These are phyloP conservation scores for Hippopotamyrus pictus DNA, from an alignment of 2,797 vertebrate genomes.

Conservation along the genomic window DNA sequence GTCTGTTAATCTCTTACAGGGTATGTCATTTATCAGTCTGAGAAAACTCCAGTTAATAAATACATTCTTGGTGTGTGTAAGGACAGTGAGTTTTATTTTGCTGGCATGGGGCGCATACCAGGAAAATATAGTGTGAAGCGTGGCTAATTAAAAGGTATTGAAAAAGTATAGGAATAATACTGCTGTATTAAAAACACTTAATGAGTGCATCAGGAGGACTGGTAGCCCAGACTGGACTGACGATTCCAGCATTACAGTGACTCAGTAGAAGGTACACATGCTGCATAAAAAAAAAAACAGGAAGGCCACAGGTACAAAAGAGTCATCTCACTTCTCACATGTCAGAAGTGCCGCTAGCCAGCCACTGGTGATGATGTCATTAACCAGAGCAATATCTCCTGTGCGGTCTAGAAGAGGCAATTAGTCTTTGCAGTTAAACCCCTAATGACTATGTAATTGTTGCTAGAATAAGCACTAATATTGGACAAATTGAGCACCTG, in stretches of 20 bases:
- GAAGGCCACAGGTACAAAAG: background rate
- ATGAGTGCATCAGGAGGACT: background rate
- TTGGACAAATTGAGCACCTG: conserved; percentile 4
- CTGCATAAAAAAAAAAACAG: background rate
- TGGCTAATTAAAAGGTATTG: background rate
- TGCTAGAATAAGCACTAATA: background rate
- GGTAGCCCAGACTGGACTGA: background rate
- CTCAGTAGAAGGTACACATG: background rate
- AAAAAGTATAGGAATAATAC: background rate
- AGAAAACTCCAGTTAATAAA: background rate
- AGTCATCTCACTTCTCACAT: background rate
- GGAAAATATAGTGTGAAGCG: background rate
- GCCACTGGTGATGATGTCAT: conserved; percentile 9
- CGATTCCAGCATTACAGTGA: background rate
- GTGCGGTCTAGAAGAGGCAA: background rate
- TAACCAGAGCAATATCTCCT: conserved; percentile 4
- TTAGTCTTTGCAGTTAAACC: conserved; percentile 14
- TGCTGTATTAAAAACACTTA: background rate
- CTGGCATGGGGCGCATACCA: background rate
- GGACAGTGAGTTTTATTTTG: background rate
- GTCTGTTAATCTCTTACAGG: background rate
- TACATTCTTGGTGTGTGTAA: background rate
- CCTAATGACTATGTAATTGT: conserved; percentile 8
- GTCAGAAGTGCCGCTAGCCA: background rate
- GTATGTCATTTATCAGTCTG: background rate